Conservation (phyloP, 2,113 vertebrate species). For the Sprattus sprattus region DNA sequence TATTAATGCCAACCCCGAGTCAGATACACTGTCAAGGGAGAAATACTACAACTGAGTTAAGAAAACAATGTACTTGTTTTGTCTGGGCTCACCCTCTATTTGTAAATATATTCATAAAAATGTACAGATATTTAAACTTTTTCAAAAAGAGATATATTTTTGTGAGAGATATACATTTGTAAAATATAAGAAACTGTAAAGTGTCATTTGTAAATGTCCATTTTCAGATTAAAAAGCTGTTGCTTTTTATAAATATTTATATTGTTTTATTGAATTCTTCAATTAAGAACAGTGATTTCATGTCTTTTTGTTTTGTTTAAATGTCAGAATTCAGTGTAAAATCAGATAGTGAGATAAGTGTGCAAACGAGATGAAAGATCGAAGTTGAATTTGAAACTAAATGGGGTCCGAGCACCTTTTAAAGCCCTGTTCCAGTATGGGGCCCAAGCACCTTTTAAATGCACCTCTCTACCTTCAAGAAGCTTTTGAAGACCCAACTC, state of each 20-base stretch:
- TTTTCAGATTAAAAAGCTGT: conserved; percentile 96
- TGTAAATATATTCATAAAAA: conserved; percentile 84
- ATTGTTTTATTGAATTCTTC: not conserved
- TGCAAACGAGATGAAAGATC: too few species aligned
- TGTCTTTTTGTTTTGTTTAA: too few species aligned
- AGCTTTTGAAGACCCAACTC: too few species aligned
- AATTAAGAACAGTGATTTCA: not conserved
- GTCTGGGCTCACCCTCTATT: conserved; percentile 85
- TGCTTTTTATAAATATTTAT: conserved; percentile 77
- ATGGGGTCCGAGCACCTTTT: too few species aligned
- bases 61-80: conserved; percentile 75
- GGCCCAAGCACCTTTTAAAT: too few species aligned
- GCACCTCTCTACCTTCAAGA: too few species aligned
- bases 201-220: conserved; percentile 93
- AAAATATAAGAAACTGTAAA: conserved; percentile 94
- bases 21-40: conserved; percentile 60
- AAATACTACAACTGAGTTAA: conserved; percentile 65
- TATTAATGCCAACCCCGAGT: conserved; percentile 81
- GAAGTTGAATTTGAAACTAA: too few species aligned
- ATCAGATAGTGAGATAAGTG: too few species aligned
- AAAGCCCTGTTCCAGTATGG: too few species aligned
- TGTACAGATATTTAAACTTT: conserved; percentile 76
- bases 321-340: too few species aligned
- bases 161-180: conserved; percentile 94
- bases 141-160: conserved; percentile 99